Base-by-base conservation (phyloP, 2,113 vertebrate species). In the Elachura formosa region DNA sequence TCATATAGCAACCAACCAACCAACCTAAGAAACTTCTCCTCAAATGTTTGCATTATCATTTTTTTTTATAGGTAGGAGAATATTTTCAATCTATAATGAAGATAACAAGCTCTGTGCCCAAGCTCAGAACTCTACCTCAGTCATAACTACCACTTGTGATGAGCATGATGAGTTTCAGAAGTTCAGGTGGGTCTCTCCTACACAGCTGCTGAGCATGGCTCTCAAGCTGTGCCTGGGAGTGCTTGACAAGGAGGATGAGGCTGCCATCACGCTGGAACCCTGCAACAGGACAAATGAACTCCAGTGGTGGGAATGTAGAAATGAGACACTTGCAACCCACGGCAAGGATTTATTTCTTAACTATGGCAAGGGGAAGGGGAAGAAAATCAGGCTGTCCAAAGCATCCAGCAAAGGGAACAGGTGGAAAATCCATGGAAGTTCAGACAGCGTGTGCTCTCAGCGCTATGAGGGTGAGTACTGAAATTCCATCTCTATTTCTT, bases 291-390 rank as follows among this genome's bases (percentile, higher is more conserved):
- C 81, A 1, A 98, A 90, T 9, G 73, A 96, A 7, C 94, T 99
- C 28, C 99, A 99, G 89, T 98, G 97, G 41, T 99, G 99, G 99
- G 98, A 98, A 63, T 99, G 99, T 83, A 98, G 97, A 94, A 99
- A 99, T 10, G 98, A 98, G 5, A 99, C 98, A 0, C 97, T 99
- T 58, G 98, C 98, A 26, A 97, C 99, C 23, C 94, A 97, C 8
- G 96, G 97, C 82, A 96, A 98, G 77, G 97, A 98, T 25, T 96
- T 99, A 23, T 98, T 98, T 96, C 96, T 99, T 68, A 99, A 98
- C 95, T 99, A 98, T 68, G 98, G 98, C 21, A 98, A 99, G 67
- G 96, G 40, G 31, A 98, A 98, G 10, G 98, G 99, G 75, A 98
- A 96, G 91, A 99, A 97, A 91, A 31, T 98, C 43, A 98, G 99